phyloP scores from a whole-genome alignment of 1,140 invertebrate species.

The Campoletis sonorensis region DNA sequence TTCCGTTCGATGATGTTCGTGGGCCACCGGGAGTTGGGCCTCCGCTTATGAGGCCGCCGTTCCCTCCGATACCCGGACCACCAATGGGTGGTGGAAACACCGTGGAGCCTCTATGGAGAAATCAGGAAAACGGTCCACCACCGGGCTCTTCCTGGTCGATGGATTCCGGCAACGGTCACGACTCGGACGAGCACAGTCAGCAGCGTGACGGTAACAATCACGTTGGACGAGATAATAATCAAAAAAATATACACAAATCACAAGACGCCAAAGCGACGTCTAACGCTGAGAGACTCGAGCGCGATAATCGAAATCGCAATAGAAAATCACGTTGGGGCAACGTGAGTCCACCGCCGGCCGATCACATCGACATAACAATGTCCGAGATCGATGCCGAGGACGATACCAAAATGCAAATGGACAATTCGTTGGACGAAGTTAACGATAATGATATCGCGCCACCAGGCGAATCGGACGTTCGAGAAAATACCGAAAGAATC shows the following conservation, averaged over 20 bases:
- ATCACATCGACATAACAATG: conserved; percentile 32
- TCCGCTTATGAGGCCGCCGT: conserved; percentile 67
- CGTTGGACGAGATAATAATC: conserved; percentile 44
- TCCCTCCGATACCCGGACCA: conserved; percentile 60
- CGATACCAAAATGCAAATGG: conserved; percentile 34
- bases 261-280: conserved; percentile 51
- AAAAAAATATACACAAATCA: conserved; percentile 46
- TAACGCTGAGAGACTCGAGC: conserved; percentile 52
- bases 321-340: conserved; percentile 75
- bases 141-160: conserved; percentile 62
- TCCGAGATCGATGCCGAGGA: conserved; percentile 40
- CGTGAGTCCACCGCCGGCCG: conserved; percentile 66
- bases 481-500: background rate
- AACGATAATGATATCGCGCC: background rate
- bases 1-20: conserved; percentile 72
- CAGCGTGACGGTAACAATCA: conserved; percentile 54
- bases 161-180: conserved; percentile 52
- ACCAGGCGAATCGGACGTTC: background rate
- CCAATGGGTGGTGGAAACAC: conserved; percentile 50
- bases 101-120: conserved; percentile 62
- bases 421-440: conserved; percentile 8
- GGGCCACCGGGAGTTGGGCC: conserved; percentile 58
- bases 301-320: conserved; percentile 67
- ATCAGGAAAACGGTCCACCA: conserved; percentile 61
- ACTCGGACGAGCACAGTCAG: conserved; percentile 52